Conservation (phyloP, 2,797 vertebrate genomes). For the Gymnocypris eckloni region DNA sequence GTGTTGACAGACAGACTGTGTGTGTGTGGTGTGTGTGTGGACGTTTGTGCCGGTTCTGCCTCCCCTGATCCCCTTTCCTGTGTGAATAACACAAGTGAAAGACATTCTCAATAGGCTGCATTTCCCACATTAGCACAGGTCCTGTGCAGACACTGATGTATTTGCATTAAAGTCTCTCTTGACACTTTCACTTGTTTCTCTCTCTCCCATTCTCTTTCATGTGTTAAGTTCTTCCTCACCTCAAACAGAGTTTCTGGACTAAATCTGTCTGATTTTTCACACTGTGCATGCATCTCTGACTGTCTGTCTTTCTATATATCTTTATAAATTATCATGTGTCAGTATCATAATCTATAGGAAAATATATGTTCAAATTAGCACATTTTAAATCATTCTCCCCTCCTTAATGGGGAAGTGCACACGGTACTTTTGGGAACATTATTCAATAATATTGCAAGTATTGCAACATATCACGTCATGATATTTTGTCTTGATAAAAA, state of each 20-base stretch:
- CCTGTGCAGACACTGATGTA: slow-evolving; percentile 16
- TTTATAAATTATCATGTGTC: not conserved
- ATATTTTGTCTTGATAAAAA: not conserved
- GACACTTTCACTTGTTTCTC: slow-evolving; percentile 28
- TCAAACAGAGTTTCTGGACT: slow-evolving; percentile 2
- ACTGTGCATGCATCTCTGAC: not conserved
- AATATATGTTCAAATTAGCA: not conserved
- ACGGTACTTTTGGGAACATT: not conserved
- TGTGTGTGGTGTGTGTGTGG: not conserved
- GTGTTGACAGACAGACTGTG: slow-evolving; percentile 37
- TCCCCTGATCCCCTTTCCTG: slow-evolving; percentile 48
- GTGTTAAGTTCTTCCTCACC: not conserved
- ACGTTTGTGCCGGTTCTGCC: slow-evolving; percentile 1
- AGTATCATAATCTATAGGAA: not conserved
- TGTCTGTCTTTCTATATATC: too few species aligned
- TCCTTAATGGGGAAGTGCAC: not conserved
- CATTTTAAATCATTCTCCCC: not conserved
- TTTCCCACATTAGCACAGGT: slow-evolving; percentile 43
- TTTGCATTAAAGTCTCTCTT: slow-evolving; percentile 20
- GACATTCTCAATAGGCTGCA: slow-evolving; percentile 24
- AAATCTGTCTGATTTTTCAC: not conserved
- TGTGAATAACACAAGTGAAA: slow-evolving; percentile 24
- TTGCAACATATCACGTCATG: not conserved
- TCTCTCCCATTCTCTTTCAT: not conserved
- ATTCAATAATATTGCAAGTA: not conserved